Conservation (phyloP, 2,113 vertebrate species). For the Stictonetta naevosa region DNA sequence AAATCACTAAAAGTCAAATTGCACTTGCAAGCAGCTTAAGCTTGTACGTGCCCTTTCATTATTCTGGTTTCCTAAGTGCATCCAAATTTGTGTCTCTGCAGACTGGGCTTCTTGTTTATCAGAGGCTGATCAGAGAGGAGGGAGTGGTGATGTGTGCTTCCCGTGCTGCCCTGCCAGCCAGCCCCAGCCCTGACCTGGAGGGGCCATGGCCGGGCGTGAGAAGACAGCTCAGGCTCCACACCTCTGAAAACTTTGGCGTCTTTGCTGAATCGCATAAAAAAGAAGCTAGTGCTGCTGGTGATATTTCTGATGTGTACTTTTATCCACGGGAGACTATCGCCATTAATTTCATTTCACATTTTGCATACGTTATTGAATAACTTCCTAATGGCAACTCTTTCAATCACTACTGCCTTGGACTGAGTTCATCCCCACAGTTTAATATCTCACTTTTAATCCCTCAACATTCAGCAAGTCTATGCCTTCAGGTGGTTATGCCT, state of each 20-base stretch:
- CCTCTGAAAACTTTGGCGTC: not conserved
- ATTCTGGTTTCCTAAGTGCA: not conserved
- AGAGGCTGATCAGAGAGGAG: constrained; percentile 1
- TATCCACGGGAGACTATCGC: accelerated
- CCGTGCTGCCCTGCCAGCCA: not conserved
- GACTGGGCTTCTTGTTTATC: constrained; percentile 46
- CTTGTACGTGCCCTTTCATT: not conserved
- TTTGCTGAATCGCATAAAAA: not conserved
- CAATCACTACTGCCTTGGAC: not conserved
- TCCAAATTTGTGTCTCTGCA: not conserved
- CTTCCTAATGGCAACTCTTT: accelerated
- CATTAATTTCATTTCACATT: accelerated
- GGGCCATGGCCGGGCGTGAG: constrained; percentile 1
- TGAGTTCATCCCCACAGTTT: not conserved
- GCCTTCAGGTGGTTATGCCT: not conserved
- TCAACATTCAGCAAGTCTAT: not conserved
- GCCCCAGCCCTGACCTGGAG: constrained; percentile 40
- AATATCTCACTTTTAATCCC: not conserved
- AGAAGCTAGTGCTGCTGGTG: not conserved
- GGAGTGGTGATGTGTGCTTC: not conserved
- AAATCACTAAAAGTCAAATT: not conserved
- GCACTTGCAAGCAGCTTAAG: not conserved
- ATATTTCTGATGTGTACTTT: not conserved
- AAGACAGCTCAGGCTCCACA: not conserved
- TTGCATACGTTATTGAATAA: not conserved